Conservation (phyloP, 2,113 vertebrate species). For the Thermophis baileyi region DNA sequence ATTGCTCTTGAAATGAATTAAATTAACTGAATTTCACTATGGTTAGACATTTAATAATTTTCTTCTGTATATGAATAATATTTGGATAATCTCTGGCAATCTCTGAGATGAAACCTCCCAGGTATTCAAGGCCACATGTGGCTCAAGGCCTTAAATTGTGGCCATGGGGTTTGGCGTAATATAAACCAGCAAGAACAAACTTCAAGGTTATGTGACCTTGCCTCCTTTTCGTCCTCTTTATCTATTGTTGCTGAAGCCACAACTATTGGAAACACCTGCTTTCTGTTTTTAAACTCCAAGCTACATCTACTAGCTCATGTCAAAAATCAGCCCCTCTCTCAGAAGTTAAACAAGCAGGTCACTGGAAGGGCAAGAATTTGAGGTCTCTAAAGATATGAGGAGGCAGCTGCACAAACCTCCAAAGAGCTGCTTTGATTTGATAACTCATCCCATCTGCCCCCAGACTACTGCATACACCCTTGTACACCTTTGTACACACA, state of each 20-base stretch:
- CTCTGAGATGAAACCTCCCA: not conserved
- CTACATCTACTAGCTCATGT: not conserved
- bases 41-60: not conserved
- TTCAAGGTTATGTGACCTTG: not conserved
- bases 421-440: not conserved
- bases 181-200: not conserved
- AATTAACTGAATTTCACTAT: not conserved
- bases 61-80: not conserved
- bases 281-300: not conserved
- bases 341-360: not conserved
- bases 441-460: not conserved
- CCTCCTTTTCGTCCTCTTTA: not conserved
- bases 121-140: not conserved
- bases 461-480: not conserved
- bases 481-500: no score
- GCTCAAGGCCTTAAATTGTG: not conserved
- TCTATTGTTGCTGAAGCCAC: not conserved
- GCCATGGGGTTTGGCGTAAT: not conserved
- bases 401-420: not conserved
- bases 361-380: not conserved
- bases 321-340: not conserved
- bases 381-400: not conserved
- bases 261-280: not conserved
- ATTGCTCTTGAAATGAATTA: not conserved
- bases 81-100: not conserved